phyloP scores from a whole-genome alignment of 2,888 invertebrate species.

The Vesta saturnalis region DNA sequence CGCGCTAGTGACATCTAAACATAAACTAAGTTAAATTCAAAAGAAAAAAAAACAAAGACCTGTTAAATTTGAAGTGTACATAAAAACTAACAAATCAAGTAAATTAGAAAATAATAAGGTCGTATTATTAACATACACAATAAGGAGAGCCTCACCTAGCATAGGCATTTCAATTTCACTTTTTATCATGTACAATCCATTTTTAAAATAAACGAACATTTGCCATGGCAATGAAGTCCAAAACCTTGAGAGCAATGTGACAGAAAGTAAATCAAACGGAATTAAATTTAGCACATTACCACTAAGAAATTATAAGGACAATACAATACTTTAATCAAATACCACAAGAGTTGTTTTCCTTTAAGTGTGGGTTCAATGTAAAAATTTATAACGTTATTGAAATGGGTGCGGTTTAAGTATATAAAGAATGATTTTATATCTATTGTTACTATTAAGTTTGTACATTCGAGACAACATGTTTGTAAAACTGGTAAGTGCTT shows the following conservation, averaged over 20 bases:
- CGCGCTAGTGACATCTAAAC: too few species aligned
- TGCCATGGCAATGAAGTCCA: conserved; percentile 61
- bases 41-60: neutral
- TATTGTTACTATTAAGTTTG: conserved; percentile 55
- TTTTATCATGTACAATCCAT: conserved; percentile 51
- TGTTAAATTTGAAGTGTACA: neutral
- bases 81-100: conserved; percentile 43
- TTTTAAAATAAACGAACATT: conserved; percentile 58
- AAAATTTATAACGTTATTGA: conserved; percentile 57
- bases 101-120: conserved; percentile 50
- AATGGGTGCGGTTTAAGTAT: conserved; percentile 58
- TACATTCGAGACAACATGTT: conserved; percentile 58
- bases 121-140: conserved; percentile 54
- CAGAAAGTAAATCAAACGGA: conserved; percentile 51
- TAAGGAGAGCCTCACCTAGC: conserved; percentile 61
- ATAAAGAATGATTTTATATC: conserved; percentile 55
- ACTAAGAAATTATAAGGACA: conserved; percentile 21
- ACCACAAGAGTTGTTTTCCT: conserved; percentile 44
- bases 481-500: conserved; percentile 61
- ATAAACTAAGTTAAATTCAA: neutral
- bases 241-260: conserved; percentile 59
- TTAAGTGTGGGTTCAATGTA: conserved; percentile 60
- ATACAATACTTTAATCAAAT: conserved; percentile 24
- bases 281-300: conserved; percentile 44
- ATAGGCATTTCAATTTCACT: conserved; percentile 57